Evolutionary conservation across 1,140 invertebrate species (phyloP).

Genomic region (Danaus melanippus): DNA sequence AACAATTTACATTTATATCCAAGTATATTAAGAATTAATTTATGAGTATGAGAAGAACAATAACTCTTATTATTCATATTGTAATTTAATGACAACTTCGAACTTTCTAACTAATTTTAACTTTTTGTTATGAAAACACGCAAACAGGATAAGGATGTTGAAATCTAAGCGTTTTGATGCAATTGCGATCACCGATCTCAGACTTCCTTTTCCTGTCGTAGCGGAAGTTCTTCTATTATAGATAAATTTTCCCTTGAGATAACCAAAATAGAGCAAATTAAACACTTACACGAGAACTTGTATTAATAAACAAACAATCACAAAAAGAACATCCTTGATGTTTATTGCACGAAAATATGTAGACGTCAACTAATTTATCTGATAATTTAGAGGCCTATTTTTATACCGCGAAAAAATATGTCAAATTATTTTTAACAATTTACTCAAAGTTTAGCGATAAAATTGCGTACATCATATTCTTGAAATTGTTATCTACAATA

Average conservation of each 20-base stretch:
- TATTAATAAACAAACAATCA: slow-evolving; percentile 5
- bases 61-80: too few relatives aligned
- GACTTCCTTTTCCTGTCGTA: slow-evolving; percentile 65
- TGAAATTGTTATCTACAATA: too few relatives aligned
- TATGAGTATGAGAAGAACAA: too few relatives aligned
- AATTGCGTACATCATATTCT: too few relatives aligned
- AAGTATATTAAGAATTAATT: too few relatives aligned
- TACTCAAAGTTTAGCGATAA: too few relatives aligned
- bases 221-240: slow-evolving; percentile 44
- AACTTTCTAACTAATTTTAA: slow-evolving; percentile 1
- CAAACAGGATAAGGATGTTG: slow-evolving; percentile 60
- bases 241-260: slow-evolving; percentile 14
- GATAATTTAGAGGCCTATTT: slow-evolving; percentile 26
- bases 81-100: too few relatives aligned
- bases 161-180: slow-evolving; percentile 28
- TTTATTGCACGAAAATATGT: slow-evolving; percentile 23
- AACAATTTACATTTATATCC: too few relatives aligned
- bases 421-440: slow-evolving; percentile 23
- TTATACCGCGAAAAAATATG: slow-evolving; percentile 47
- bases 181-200: slow-evolving; percentile 38
- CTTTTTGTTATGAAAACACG: slow-evolving; percentile 10
- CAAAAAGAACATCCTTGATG: slow-evolving; percentile 18
- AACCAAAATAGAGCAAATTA: slow-evolving; percentile 8
- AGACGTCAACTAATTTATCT: slow-evolving; percentile 44
- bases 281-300: slow-evolving; percentile 19